These are phyloP conservation scores for Seriola quinqueradiata DNA, from an alignment of 2,113 vertebrate species.

Conservation along the genomic window DNA sequence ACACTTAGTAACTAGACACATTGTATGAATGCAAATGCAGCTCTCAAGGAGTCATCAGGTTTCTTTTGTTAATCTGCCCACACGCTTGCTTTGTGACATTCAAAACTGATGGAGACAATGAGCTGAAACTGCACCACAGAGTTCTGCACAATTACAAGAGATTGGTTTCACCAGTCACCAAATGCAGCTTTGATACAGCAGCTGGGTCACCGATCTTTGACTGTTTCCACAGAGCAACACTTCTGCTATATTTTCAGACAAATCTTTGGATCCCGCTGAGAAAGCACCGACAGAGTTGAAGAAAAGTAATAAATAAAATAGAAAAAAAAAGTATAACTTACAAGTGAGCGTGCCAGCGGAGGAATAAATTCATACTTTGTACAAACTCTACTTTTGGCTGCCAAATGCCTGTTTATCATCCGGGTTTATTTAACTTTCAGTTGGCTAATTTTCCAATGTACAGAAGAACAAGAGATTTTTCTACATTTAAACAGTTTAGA, in stretches of 20 bases:
- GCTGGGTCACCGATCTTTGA: slow-evolving; percentile 34
- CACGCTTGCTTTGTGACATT: slow-evolving; percentile 57
- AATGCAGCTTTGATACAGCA: slow-evolving; percentile 49
- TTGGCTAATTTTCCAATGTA: not conserved
- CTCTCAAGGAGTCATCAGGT: slow-evolving; percentile 18
- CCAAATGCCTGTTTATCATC: slow-evolving; percentile 15
- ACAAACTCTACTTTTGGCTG: slow-evolving; percentile 1
- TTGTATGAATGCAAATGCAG: slow-evolving; percentile 44
- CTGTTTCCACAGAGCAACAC: slow-evolving; percentile 30
- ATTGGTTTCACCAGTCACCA: slow-evolving; percentile 42
- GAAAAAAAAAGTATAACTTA: not conserved
- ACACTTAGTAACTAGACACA: slow-evolving; percentile 3
- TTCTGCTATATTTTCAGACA: slow-evolving; percentile 38
- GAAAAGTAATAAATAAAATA: not conserved
- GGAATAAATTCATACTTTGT: slow-evolving; percentile 13
- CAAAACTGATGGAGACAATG: slow-evolving; percentile 52
- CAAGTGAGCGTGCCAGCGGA: not conserved
- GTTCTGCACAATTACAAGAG: slow-evolving; percentile 42
- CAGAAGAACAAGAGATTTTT: slow-evolving; percentile 10
- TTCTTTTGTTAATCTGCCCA: slow-evolving; percentile 54
- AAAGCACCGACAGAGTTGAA: not conserved
- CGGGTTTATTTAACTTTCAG: slow-evolving; percentile 17
- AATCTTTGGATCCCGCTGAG: slow-evolving; percentile 15
- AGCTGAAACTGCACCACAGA: slow-evolving; percentile 10
- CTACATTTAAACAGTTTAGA: slow-evolving; percentile 10